phyloP scores from a whole-genome alignment of 2,113 vertebrate species.

The Nettapus auritus region DNA sequence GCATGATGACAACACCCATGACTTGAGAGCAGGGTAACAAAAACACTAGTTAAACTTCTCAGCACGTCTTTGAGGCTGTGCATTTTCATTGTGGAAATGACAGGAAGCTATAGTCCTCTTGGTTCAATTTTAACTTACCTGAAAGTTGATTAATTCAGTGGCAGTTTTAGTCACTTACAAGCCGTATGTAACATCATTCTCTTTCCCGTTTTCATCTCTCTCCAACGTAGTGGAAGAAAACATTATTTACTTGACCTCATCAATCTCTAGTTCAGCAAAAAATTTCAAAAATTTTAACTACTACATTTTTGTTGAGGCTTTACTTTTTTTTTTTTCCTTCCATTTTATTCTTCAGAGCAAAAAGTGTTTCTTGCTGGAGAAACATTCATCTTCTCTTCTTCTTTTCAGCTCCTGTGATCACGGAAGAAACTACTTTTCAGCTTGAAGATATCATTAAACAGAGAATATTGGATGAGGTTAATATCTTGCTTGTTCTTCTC shows the following conservation, averaged over 20 bases:
- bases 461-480: conserved; percentile 94
- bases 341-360: not conserved
- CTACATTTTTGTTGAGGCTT: not conserved
- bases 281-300: not conserved
- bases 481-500: not conserved
- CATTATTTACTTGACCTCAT: not conserved
- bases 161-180: not conserved
- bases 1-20: not conserved
- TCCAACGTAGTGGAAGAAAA: not conserved
- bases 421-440: conserved; percentile 93
- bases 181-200: not conserved
- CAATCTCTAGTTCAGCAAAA: not conserved
- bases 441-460: conserved; percentile 97
- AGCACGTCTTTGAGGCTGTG: not conserved
- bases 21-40: not conserved
- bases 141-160: not conserved
- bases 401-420: conserved; percentile 88
- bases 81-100: not conserved
- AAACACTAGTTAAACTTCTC: not conserved
- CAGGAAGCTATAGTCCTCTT: not conserved
- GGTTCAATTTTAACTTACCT: not conserved
- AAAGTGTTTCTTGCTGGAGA: not conserved
- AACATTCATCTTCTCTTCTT: not conserved
- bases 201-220: not conserved
- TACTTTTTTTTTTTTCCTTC: not conserved